These are phyloP conservation scores for Phaedon cochleariae DNA, from an alignment of 2,888 invertebrate genomes.

Conservation along the genomic window DNA sequence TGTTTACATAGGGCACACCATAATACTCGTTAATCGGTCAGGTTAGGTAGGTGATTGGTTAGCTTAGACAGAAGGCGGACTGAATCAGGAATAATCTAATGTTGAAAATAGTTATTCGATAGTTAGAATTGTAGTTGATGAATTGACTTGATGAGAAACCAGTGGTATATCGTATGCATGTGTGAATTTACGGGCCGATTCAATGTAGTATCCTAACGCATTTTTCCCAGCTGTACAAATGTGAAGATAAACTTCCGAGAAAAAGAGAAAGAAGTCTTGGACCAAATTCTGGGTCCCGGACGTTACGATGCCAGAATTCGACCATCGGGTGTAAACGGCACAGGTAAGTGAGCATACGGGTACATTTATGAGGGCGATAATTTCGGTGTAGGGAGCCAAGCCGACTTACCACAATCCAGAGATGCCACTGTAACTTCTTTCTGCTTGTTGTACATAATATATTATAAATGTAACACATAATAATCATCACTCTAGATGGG, in stretches of 20 bases:
- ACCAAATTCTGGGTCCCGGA: slow-evolving; percentile 90
- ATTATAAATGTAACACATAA: slow-evolving; percentile 58
- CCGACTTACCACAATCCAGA: slow-evolving; percentile 39
- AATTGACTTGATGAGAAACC: too few relatives aligned
- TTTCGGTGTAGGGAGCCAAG: slow-evolving; percentile 39
- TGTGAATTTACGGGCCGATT: background rate
- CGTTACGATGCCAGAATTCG: slow-evolving; percentile 92
- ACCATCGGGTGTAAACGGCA: slow-evolving; percentile 92
- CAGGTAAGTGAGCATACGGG: slow-evolving; percentile 72
- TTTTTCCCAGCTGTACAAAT: slow-evolving; percentile 72
- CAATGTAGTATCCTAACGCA: background rate
- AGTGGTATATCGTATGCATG: too few relatives aligned
- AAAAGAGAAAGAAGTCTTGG: slow-evolving; percentile 93
- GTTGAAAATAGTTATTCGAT: too few relatives aligned
- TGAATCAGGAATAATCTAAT: too few relatives aligned
- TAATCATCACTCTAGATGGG: slow-evolving; percentile 76
- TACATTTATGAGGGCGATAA: slow-evolving; percentile 22
- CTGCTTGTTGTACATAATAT: slow-evolving; percentile 57
- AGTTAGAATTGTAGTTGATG: too few relatives aligned
- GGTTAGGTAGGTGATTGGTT: too few relatives aligned
- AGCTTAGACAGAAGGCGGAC: too few relatives aligned
- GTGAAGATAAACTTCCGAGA: slow-evolving; percentile 90
- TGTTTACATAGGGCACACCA: too few relatives aligned
- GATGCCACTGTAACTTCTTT: slow-evolving; percentile 45
- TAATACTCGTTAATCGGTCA: too few relatives aligned